A percentile compares a stretch with the other conserved stretches of the same genome.
Conservation (phyloP, 1,140 invertebrate species). For the Laupala kohalensis region DNA sequence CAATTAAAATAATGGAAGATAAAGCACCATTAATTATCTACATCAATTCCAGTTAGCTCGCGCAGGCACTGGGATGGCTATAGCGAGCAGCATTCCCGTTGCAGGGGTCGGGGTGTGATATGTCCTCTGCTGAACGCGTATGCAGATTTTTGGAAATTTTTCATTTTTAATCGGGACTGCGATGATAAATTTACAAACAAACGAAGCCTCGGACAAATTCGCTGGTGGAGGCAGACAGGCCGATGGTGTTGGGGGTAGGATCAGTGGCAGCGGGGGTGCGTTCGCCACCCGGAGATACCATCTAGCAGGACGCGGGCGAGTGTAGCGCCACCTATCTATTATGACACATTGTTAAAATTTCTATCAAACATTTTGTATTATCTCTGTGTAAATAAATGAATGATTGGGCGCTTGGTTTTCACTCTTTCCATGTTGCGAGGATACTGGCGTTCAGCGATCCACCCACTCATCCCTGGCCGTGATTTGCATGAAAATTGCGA, state of each 20-base stretch:
- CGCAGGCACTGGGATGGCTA: too few relatives aligned
- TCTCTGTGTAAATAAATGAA: not conserved
- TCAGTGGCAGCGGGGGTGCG: not conserved
- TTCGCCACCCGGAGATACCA: not conserved
- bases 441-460: too few relatives aligned
- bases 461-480: too few relatives aligned
- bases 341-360: not conserved
- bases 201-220: not conserved
- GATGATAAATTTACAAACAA: not conserved
- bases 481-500: not conserved
- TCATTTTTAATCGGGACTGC: not conserved
- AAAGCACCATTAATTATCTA: not conserved
- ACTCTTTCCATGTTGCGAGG: too few relatives aligned
- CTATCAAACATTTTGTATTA: not conserved
- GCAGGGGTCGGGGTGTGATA: not conserved
- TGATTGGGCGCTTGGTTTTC: not conserved
- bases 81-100: too few relatives aligned
- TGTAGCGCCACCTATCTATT: not conserved
- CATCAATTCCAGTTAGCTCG: too few relatives aligned
- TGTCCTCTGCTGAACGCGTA: not conserved
- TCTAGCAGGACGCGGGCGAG: not conserved
- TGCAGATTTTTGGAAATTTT: not conserved
- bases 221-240: not conserved
- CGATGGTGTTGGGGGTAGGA: not conserved
- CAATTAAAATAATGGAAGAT: not conserved